Base-by-base conservation (phyloP, 2,888 invertebrate species). In the Bellardia pandia region DNA sequence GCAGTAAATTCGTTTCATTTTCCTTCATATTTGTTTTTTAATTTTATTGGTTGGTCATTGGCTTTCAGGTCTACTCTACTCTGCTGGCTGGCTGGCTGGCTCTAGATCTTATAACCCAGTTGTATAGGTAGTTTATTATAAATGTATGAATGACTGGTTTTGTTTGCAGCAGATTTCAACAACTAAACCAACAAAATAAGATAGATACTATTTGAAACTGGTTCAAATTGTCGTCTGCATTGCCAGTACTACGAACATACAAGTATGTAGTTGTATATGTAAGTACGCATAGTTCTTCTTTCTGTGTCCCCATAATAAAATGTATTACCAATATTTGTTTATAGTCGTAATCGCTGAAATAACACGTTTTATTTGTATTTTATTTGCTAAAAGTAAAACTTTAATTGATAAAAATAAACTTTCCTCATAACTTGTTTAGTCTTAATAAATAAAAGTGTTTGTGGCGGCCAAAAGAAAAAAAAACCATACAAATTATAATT, bases 51-150 rank as follows among this genome's bases (percentile, higher is more conserved):
- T 7, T 77, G 71, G 77, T 66, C 64, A 77, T 83, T 79, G 79
- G 69, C 79, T 64, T 76, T 81, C 40, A 64, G 58, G 23, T 74
- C 62, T 30, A 48, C 42, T 53, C n/a, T 42, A 30, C 14, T 76
- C n/a, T n/a, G 23, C 33, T 23, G 60, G 64, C 23, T 66, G 66
- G 8, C 8, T 16, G 6, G 14, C 42, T 56, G 56, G 45, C 56
- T 81, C 48, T 75, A 72, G 79, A 56, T 86, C 83, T 48, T 83
- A 75, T 86, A 86, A 86, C 86, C 86, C 51, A 86, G 75, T 83
- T 86, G 45, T 23, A 23, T 23, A 23, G 23, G 23, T 45, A 45
- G 74, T 74, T 71, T 45, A 60, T 68, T 42, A 69, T 48, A 71
- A 79, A 71, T 80, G 51, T 33, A 62, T 77, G 64, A 75, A 75